Percentiles rank a stretch among this genome's conserved stretches.
phyloP scores from a whole-genome alignment of 2,797 vertebrate genomes.

The Sebastes goodei region DNA sequence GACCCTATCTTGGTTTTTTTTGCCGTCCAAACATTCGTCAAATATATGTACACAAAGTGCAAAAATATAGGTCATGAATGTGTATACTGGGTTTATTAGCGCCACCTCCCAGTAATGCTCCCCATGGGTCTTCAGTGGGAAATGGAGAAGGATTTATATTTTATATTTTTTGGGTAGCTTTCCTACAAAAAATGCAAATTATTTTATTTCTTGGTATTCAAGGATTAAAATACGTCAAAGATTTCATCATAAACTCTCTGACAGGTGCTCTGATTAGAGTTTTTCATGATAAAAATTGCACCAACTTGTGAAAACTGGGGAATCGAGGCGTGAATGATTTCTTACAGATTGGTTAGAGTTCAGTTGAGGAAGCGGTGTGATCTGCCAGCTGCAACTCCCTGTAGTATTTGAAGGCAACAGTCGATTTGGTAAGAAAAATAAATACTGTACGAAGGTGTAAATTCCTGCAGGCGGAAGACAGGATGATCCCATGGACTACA shows the following conservation, averaged over 20 bases:
- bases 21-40: conserved; percentile 21
- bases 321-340: neutral
- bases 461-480: neutral
- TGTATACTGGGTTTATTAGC: neutral
- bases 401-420: conserved; percentile 43
- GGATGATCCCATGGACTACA: neutral
- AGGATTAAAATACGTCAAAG: neutral
- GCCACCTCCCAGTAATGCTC: neutral
- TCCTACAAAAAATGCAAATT: neutral
- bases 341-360: conserved; percentile 11
- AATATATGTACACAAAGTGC: neutral
- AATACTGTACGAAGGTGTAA: conserved; percentile 5
- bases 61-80: conserved; percentile 6
- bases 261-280: neutral
- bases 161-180: neutral
- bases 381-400: conserved; percentile 41
- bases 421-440: conserved; percentile 29
- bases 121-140: neutral
- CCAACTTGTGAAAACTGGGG: conserved; percentile 7
- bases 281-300: neutral
- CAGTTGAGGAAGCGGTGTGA: conserved; percentile 25
- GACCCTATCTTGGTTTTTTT: conserved; percentile 13
- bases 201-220: neutral
- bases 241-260: neutral
- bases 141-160: neutral